Evolutionary conservation across 2,113 vertebrate species (phyloP).

Genomic region (Hippocampus abdominalis): DNA sequence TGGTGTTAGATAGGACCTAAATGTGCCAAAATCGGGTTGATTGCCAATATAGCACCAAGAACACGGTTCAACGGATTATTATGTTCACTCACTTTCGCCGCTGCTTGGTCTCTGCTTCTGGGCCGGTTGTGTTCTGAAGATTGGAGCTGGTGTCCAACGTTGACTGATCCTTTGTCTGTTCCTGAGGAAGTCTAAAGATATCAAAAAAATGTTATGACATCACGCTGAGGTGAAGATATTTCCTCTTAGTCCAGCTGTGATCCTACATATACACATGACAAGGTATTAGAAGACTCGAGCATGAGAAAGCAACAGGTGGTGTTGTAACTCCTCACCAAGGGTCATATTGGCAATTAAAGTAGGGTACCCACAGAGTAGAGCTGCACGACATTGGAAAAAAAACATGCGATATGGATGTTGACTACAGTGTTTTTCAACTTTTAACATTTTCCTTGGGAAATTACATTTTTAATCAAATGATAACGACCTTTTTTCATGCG

Average conservation of each 20-base stretch:
- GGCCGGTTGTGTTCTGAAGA: constrained; percentile 41
- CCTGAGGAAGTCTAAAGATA: constrained; percentile 68
- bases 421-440: no score
- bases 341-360: neutral
- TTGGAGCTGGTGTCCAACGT: constrained; percentile 45
- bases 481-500: no score
- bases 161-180: constrained; percentile 65
- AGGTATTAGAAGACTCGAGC: neutral
- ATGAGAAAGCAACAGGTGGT: neutral
- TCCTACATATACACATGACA: neutral
- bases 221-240: constrained; percentile 1
- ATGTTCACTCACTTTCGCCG: constrained; percentile 71
- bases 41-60: neutral
- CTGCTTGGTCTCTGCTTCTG: constrained; percentile 73
- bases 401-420: no score
- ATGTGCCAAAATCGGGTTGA: neutral
- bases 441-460: no score
- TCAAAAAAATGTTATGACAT: neutral
- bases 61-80: neutral
- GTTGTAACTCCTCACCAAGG: neutral
- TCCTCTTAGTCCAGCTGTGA: neutral
- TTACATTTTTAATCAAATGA: no score
- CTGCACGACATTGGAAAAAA: no score
- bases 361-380: neutral
- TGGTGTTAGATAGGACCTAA: constrained; percentile 77